These are phyloP conservation scores for Gracilinanus agilis DNA, from an alignment of 2,113 vertebrate genomes.

Conservation along the genomic window DNA sequence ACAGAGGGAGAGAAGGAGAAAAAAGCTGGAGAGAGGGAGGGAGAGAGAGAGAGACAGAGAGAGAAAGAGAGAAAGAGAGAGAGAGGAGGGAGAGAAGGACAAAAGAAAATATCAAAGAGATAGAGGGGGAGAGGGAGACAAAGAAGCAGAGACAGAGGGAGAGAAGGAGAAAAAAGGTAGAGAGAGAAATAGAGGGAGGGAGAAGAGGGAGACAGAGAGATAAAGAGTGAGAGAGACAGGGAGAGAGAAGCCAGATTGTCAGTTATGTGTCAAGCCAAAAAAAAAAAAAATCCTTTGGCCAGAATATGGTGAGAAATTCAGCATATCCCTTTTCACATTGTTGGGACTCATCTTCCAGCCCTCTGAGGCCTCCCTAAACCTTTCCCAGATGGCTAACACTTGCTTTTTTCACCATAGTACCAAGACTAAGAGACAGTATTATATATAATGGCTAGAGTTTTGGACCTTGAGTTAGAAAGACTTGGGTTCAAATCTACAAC, in stretches of 20 bases:
- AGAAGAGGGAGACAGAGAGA: background rate
- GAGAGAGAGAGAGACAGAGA: too few species aligned
- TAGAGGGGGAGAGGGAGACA: too few species aligned
- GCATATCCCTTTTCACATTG: background rate
- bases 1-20: background rate
- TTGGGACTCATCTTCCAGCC: accelerated
- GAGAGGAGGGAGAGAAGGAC: background rate
- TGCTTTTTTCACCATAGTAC: background rate
- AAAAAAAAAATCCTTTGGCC: accelerated
- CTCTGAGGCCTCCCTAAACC: accelerated
- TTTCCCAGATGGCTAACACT: background rate
- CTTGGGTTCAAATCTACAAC: background rate
- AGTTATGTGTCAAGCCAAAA: accelerated
- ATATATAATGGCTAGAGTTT: background rate
- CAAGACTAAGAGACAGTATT: background rate
- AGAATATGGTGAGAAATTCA: accelerated
- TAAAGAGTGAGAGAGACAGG: background rate
- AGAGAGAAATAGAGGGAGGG: too few species aligned
- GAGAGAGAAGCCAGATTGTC: too few species aligned
- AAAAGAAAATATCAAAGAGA: too few species aligned
- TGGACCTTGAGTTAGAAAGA: background rate
- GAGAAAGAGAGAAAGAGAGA: background rate
- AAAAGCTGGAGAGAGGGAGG: too few species aligned
- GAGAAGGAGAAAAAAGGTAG: too few species aligned
- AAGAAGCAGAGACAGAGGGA: too few species aligned